A percentile compares a stretch with the other conserved stretches of the same genome.
Conservation (phyloP, 1,140 invertebrate species). For the Brachionus rubens region DNA sequence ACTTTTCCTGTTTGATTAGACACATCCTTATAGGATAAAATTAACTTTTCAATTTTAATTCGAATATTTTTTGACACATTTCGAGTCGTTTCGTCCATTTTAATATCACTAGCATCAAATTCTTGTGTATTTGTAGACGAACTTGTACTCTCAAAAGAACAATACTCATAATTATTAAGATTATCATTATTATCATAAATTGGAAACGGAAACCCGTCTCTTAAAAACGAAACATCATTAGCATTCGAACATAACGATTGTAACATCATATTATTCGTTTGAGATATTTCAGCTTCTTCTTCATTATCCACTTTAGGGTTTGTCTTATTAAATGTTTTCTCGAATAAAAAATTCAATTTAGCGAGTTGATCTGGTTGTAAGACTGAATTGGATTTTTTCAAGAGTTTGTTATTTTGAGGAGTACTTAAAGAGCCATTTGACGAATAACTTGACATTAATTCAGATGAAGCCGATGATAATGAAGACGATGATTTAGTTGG, state of each 20-base stretch:
- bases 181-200: neutral
- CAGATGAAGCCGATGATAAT: constrained; percentile 9
- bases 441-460: constrained; percentile 18
- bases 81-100: neutral
- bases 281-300: neutral
- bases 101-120: neutral
- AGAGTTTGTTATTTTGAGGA: neutral
- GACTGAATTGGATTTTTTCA: neutral
- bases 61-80: neutral
- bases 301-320: neutral
- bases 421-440: neutral
- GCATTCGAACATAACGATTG: neutral
- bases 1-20: neutral
- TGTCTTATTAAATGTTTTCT: neutral
- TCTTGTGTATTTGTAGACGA: constrained; percentile 28
- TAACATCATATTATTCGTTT: neutral
- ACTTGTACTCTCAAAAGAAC: constrained; percentile 17
- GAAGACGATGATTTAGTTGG: constrained; percentile 12
- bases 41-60: constrained; percentile 2
- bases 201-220: neutral
- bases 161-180: constrained; percentile 20
- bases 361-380: neutral
- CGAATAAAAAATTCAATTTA: neutral
- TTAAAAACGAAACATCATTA: constrained; percentile 15
- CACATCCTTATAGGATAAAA: constrained; percentile 4